These are phyloP conservation scores for Lasioglossum lativentre DNA, from an alignment of 2,888 invertebrate species.

Conservation along the genomic window DNA sequence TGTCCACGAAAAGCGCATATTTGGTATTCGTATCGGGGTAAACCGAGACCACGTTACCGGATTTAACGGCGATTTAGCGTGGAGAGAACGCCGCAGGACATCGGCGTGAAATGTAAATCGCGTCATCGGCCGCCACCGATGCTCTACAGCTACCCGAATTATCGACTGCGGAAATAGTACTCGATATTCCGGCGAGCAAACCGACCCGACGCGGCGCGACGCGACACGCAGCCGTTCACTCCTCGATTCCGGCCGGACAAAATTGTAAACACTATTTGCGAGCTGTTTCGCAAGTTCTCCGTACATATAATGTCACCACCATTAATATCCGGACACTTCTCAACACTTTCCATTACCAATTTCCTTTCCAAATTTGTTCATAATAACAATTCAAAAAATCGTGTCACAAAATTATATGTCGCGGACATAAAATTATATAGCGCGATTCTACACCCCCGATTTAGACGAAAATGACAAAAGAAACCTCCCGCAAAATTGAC, in stretches of 20 bases:
- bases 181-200: conserved; percentile 14
- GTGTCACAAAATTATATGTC: too few relatives aligned
- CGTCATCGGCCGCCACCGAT: conserved; percentile 35
- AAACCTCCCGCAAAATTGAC: too few relatives aligned
- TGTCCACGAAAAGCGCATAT: conserved; percentile 38
- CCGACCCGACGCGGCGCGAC: conserved; percentile 27
- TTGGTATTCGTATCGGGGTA: conserved; percentile 55
- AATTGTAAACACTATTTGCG: neutral
- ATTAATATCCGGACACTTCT: neutral
- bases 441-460: too few relatives aligned
- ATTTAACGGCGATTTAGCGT: conserved; percentile 60
- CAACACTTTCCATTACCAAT: neutral
- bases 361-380: too few relatives aligned
- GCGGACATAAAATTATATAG: too few relatives aligned
- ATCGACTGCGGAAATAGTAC: conserved; percentile 26
- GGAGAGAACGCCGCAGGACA: conserved; percentile 46
- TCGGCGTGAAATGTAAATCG: conserved; percentile 62
- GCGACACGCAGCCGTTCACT: conserved; percentile 14
- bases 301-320: neutral
- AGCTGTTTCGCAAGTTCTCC: neutral
- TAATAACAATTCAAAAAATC: too few relatives aligned
- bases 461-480: too few relatives aligned
- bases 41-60: conserved; percentile 51
- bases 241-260: neutral
- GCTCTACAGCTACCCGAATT: conserved; percentile 21